Base-by-base conservation (phyloP, 2,888 invertebrate genomes). In the Cyaniris semiargus region DNA sequence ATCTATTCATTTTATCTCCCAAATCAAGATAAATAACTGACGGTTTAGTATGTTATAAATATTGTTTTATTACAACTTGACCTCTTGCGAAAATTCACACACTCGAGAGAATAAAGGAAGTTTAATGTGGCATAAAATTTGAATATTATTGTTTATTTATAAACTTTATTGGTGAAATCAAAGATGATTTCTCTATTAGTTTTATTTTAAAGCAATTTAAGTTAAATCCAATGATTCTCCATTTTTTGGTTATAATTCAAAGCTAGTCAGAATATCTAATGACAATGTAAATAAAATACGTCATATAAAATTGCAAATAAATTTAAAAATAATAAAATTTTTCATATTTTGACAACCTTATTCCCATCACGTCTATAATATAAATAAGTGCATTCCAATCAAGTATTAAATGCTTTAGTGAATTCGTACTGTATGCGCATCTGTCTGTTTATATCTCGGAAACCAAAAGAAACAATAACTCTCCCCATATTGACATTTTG, bases 371-470 rank as follows among this genome's bases (percentile, higher is more conserved):
- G 76, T 77, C 80, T 72, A 56, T 72, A 77, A 56, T 72, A 77
- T 76, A 79, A 80, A 78, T 78, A 78, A 79, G 80, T 80, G 80
- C 80, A 80, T 80, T 80, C 80, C 80, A 58, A 70, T 75, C 77
- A 74, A 75, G 76, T 78, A 78, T 77, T 79, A 80, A 76, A 80
- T 77, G 38, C 79, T 76, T 76, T 76, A 72, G 70, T 70, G 60
- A 31, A 78, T 71, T 38, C 71, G 71, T 38, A 38, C 71, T 21
- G 18, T 53, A 53, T 53, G 38, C 8, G 31, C 70, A 34, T 70
- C 34, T 38, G 71, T 71, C 21, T 13, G 71, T 66, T 66, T 66
- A 27, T 71, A 71, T 21, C n/a, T 38, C 71, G 21, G 38, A 27
- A 27, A 66, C 13, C 15, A 27, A 27, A 27, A 27, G 66, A 15